A percentile compares a stretch with the other conserved stretches of the same genome.
Evolutionary conservation across 2,888 invertebrate species (phyloP).

Genomic region (Pheosia tremula): DNA sequence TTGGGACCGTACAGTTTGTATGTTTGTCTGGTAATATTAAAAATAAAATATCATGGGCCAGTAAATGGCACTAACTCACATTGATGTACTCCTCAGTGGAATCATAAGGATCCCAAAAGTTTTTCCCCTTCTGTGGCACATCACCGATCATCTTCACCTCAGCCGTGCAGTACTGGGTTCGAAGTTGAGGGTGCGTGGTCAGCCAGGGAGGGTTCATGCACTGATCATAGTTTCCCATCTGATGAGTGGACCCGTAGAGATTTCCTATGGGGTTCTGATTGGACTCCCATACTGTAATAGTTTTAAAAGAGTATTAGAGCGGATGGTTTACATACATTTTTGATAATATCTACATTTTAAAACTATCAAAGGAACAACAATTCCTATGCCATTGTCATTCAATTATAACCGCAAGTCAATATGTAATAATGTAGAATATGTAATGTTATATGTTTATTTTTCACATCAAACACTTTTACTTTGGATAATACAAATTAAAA

Average conservation of each 20-base stretch:
- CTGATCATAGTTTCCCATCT: constrained; percentile 54
- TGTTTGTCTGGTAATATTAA: too few relatives aligned
- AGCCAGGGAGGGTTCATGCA: constrained; percentile 46
- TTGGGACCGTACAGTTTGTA: too few relatives aligned
- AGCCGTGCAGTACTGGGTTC: constrained; percentile 53
- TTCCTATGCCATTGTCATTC: too few relatives aligned
- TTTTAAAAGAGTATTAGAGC: background rate
- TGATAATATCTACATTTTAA: too few relatives aligned
- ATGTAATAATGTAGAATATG: too few relatives aligned
- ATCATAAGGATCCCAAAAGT: constrained; percentile 25
- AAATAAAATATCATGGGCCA: too few relatives aligned
- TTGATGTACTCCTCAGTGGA: constrained; percentile 32
- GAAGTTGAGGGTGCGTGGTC: constrained; percentile 30
- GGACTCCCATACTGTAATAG: constrained; percentile 54
- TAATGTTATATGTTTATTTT: too few relatives aligned
- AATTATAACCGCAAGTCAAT: too few relatives aligned
- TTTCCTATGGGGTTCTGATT: constrained; percentile 49
- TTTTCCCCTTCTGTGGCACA: constrained; percentile 3
- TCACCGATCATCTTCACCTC: constrained; percentile 31
- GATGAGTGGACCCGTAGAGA: constrained; percentile 43
- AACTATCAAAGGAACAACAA: too few relatives aligned
- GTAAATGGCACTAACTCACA: constrained; percentile 23
- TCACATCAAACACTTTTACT: too few relatives aligned
- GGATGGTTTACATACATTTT: too few relatives aligned
- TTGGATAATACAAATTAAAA: too few relatives aligned